A percentile compares a stretch with the other conserved stretches of the same genome.
phyloP scores from a whole-genome alignment of 2,888 invertebrate genomes.

The Cordilura impudica region DNA sequence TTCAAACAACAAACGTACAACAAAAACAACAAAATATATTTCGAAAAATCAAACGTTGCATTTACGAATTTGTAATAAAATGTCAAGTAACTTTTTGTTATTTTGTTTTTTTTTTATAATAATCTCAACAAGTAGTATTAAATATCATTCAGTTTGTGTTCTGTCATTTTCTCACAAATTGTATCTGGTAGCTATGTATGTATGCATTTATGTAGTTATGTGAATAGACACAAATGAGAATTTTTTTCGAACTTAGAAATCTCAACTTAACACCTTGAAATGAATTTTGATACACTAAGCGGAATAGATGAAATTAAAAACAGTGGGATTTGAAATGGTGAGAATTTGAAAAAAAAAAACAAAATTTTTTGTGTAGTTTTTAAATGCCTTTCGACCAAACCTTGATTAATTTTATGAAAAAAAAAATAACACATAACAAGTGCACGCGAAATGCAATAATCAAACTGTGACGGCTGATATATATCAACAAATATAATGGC shows the following conservation, averaged over 20 bases:
- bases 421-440: too few species aligned
- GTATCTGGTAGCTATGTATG: too few species aligned
- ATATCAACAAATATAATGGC: too few species aligned
- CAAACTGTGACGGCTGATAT: too few species aligned
- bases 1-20: slow-evolving; percentile 6
- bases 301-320: not conserved
- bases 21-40: not conserved
- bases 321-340: not conserved
- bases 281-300: not conserved
- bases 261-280: slow-evolving; percentile 4
- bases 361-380: not conserved
- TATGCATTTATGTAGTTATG: too few species aligned
- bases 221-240: slow-evolving; percentile 8
- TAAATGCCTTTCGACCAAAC: too few species aligned
- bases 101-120: slow-evolving; percentile 12
- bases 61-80: slow-evolving; percentile 27
- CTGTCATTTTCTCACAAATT: slow-evolving; percentile 27
- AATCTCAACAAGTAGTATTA: slow-evolving; percentile 16
- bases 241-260: not conserved
- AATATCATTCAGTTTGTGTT: slow-evolving; percentile 36
- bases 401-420: too few species aligned
- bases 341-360: not conserved
- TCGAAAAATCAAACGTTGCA: slow-evolving; percentile 34
- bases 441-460: too few species aligned
- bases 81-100: slow-evolving; percentile 39